Evolutionary conservation across 2,113 vertebrate genomes (phyloP), one percentile per base, ranked within the genome.

Genomic region (Hypomesus transpacificus): DNA sequence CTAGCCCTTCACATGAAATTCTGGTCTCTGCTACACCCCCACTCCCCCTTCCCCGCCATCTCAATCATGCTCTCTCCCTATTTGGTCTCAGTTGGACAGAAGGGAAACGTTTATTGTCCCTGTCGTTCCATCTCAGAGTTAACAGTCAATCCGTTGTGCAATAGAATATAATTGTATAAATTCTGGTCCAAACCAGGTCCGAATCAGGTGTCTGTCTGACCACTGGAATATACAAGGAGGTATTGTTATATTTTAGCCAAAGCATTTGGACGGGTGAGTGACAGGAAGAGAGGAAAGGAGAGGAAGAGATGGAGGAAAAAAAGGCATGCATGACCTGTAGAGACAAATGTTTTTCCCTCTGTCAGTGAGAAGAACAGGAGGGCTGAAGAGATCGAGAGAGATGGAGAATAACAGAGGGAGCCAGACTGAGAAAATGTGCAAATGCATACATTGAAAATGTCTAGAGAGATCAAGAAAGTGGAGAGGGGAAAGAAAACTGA

Each of bases 1-100:
- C 80, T 82, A 75, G 34, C 70, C 18, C 51, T 76, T 61, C 61
- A 31, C 61, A 63, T 63, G 16, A 34, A 39, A 34, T 63, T 63
- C 17, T 61, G 53, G 58, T 81, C 58, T 81, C 73, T 24, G 31
- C 18, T 7, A 67, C 68, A 34, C 16, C 14, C 56, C 46, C 26
- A 24, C 57, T 4, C 54, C 76, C 70, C 64, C 50, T 51, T 54
- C 58, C 11, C 22, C 71, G 3, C 31, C 24, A 46, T 54, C 7
- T 28, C 56, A 50, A 21, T 26, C 8, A 46, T n/a, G 22, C 63
- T 62, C 80, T 76, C 72, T 46, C 39, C 9, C 39, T 46, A 46
- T 46, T 46, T 46, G 39, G 39, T 46, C 39, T 46, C 39, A 46
- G 39, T 46, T 46, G 39, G 9, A 46, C 39, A 46, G 39, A 46